Base-by-base conservation (phyloP, 2,888 invertebrate genomes). In the Augiades crinisus region DNA sequence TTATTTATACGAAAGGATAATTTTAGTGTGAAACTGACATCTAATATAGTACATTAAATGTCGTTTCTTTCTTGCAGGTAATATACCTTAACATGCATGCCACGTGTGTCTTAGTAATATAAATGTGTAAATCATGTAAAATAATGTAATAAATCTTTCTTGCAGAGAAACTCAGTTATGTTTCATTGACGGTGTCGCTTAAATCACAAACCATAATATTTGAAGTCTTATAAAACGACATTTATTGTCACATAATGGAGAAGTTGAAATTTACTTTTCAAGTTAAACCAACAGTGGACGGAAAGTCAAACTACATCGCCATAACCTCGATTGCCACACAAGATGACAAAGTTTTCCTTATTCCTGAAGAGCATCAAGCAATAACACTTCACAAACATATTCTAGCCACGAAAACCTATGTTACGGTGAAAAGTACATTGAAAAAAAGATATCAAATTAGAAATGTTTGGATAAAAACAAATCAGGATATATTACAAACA, bases 21-120 rank as follows among this genome's bases (percentile, higher is more conserved):
- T n/a, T n/a, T n/a, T n/a, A n/a, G n/a, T n/a, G n/a, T n/a, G n/a
- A n/a, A n/a, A n/a, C n/a, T n/a, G n/a, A n/a, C n/a, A n/a, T n/a
- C n/a, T n/a, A n/a, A n/a, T n/a, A n/a, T n/a, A n/a, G n/a, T n/a
- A n/a, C n/a, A n/a, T n/a, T n/a, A n/a, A n/a, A 72, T 70, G 53
- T 77, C 78, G 21, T 74, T 66, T 4, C 57, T 65, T 73, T 78
- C 1, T 75, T 66, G 58, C 63, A 72, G 1, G 85, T 58, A n/a
- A n/a, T n/a, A n/a, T n/a, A n/a, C n/a, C n/a, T n/a, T n/a, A n/a
- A n/a, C n/a, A n/a, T n/a, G n/a, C n/a, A n/a, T n/a, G n/a, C n/a
- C n/a, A n/a, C n/a, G n/a, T n/a, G n/a, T n/a, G n/a, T n/a, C n/a
- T n/a, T n/a, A n/a, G n/a, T n/a, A n/a, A n/a, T n/a, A n/a, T n/a